Evolutionary conservation across 2,888 invertebrate genomes (phyloP), one percentile per base, ranked within the genome.

Genomic region (Ceratothoa steindachneri): DNA sequence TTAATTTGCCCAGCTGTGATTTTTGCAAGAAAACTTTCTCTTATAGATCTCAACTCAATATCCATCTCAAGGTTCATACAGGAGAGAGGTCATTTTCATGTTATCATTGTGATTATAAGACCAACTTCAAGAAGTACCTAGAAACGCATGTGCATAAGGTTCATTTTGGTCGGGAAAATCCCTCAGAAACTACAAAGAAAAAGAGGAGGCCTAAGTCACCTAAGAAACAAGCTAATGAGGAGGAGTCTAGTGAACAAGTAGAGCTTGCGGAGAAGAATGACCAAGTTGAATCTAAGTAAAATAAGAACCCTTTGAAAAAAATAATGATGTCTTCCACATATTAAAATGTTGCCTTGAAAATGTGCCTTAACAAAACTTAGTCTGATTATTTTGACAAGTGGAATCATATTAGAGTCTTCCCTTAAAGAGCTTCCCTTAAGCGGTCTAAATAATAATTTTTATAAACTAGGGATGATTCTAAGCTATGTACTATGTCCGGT

Each of bases 41-140:
- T 5, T 79, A 76, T 41, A 76, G 74, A 64, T 79, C 76, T 28
- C 72, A 76, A 65, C 67, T 79, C 24, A 74, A 79, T 27, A 67
- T 79, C 15, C 79, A 79, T 68, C 69, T 72, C 68, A 76, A 73
- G 19, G 71, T 71, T 4, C 79, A 79, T 71, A 79, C 79, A 4
- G 79, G 79, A 19, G 79, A 79, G 31, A 72, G 74, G 41, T 74
- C 55, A 51, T 79, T 60, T 52, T 64, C 51, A 51, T 77, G 79
- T 65, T 76, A 79, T 51, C 72, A 73, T 4, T 79, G 79, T 30
- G 75, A 71, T 30, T 79, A 76, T 30, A 65, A 74, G 67, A 79
- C 79, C 12, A 75, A 79, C 60, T 66, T 64, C 28, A 79, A 76
- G 66, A 64, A 69, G 4, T 60, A 73, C 29, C 67, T 79, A 1